Conservation (phyloP, 2,797 vertebrate species). For the Poecile montanus region DNA sequence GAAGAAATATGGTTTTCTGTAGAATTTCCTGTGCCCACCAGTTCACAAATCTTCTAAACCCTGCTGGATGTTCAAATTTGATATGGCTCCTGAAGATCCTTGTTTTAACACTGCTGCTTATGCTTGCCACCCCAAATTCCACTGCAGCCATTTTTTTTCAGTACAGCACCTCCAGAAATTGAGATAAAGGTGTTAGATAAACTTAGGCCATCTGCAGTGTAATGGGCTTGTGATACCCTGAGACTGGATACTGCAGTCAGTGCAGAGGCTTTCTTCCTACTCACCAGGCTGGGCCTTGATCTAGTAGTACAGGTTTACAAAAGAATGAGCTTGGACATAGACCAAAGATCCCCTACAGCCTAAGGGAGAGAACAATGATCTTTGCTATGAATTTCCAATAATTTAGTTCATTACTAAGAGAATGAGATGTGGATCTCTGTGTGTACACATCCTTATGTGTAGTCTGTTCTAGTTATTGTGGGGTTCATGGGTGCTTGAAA, state of each 20-base stretch:
- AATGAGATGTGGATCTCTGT: background rate
- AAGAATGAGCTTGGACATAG: background rate
- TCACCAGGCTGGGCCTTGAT: background rate
- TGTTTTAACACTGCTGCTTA: background rate
- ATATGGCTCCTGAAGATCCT: background rate
- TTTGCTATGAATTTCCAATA: background rate
- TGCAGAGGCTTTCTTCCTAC: background rate
- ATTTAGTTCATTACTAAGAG: background rate
- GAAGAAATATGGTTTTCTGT: background rate
- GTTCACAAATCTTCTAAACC: background rate
- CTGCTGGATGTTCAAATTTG: background rate
- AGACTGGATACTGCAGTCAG: background rate
- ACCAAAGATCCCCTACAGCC: background rate
- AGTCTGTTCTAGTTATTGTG: background rate
- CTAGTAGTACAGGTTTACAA: background rate
- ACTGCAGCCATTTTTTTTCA: background rate
- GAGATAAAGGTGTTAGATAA: background rate
- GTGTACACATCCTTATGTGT: background rate
- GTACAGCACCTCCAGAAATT: background rate
- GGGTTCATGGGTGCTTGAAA: background rate
- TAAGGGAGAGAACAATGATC: background rate
- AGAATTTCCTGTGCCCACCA: background rate
- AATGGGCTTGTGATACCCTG: background rate
- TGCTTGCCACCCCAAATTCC: background rate
- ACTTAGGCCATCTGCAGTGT: background rate